Percentiles rank a stretch among this genome's conserved stretches.
These are phyloP conservation scores for Trimorus sp. DNA, from an alignment of 2,888 invertebrate species.

Conservation along the genomic window DNA sequence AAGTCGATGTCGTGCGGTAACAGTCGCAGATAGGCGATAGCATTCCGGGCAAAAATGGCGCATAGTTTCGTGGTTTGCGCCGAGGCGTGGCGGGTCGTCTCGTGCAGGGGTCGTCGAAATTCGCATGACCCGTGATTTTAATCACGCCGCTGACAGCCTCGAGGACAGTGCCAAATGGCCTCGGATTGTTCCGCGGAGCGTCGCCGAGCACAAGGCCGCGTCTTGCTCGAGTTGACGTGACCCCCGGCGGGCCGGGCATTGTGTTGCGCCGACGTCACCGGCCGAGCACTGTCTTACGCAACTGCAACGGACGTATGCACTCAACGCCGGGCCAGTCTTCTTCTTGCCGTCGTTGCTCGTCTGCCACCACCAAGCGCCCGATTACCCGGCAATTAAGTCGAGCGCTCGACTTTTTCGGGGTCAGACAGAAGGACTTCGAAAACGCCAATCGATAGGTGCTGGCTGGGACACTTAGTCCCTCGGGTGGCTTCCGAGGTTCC, in stretches of 20 bases:
- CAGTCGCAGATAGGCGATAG: not conserved
- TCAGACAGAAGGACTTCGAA: constrained; percentile 9
- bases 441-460: constrained; percentile 34
- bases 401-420: too few species aligned
- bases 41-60: constrained; percentile 21
- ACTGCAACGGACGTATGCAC: constrained; percentile 74
- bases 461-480: constrained; percentile 72
- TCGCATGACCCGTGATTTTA: constrained; percentile 38
- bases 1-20: constrained; percentile 73
- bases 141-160: constrained; percentile 44
- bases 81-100: constrained; percentile 28
- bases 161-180: constrained; percentile 60
- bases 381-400: too few species aligned
- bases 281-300: constrained; percentile 69
- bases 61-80: constrained; percentile 28
- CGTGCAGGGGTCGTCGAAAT: constrained; percentile 24
- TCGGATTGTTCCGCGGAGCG: constrained; percentile 74
- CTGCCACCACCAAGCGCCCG: too few species aligned
- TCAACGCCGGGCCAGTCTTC: constrained; percentile 75
- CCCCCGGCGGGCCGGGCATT: constrained; percentile 75
- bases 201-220: constrained; percentile 72
- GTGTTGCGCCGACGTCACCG: constrained; percentile 71
- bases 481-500: constrained; percentile 70
- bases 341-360: constrained; percentile 59
- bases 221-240: constrained; percentile 73